These are phyloP conservation scores for Oryzias sinensis DNA, from an alignment of 2,797 vertebrate genomes.

Conservation along the genomic window DNA sequence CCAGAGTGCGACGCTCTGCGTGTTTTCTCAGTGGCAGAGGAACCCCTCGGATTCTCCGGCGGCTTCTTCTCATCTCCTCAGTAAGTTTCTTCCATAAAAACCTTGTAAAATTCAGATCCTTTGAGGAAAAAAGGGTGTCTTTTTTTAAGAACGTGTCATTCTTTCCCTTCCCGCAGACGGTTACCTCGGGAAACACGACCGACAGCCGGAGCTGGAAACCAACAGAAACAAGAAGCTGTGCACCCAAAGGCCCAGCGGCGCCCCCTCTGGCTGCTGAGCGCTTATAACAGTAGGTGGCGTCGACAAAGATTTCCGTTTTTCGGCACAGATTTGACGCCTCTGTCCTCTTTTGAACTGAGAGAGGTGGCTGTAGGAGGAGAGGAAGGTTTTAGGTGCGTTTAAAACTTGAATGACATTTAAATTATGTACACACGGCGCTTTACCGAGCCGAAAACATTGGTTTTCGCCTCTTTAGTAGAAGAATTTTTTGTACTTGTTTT, in stretches of 20 bases:
- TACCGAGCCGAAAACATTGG: too few species aligned
- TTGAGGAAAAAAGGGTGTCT: background rate
- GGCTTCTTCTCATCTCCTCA: slow-evolving; percentile 36
- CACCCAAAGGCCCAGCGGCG: slow-evolving; percentile 18
- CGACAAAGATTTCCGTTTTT: background rate
- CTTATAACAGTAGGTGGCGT: background rate
- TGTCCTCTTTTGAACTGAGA: too few species aligned
- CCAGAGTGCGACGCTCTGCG: slow-evolving; percentile 25
- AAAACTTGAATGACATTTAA: too few species aligned
- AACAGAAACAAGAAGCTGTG: slow-evolving; percentile 63
- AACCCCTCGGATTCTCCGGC: slow-evolving; percentile 48
- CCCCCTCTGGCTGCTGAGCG: slow-evolving; percentile 6
- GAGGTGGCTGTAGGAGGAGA: too few species aligned
- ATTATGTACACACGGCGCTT: too few species aligned
- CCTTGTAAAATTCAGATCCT: too few species aligned
- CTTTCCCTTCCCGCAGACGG: slow-evolving; percentile 67
- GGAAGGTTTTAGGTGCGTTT: too few species aligned
- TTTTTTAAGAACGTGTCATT: background rate
- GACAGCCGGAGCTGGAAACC: slow-evolving; percentile 33
- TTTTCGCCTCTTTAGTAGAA: too few species aligned
- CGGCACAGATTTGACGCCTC: slow-evolving; percentile 12
- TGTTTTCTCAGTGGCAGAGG: slow-evolving; percentile 85
- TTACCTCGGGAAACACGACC: slow-evolving; percentile 57
- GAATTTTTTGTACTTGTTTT: too few species aligned
- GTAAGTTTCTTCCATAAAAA: slow-evolving; percentile 50